phyloP scores from a whole-genome alignment of 2,797 vertebrate species.

The Anas bernieri region DNA sequence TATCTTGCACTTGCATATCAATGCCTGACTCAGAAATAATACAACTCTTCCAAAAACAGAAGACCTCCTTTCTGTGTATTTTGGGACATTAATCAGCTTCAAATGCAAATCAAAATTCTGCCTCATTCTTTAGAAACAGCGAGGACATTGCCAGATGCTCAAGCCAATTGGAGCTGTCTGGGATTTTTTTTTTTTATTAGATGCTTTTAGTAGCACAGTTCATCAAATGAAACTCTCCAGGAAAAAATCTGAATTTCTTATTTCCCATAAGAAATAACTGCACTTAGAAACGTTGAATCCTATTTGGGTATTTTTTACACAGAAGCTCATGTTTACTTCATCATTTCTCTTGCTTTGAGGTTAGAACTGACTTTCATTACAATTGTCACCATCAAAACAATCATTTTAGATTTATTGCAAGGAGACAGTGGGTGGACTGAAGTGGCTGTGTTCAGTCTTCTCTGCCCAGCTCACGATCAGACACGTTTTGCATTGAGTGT shows the following conservation, averaged over 20 bases:
- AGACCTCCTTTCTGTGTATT: constrained; percentile 66
- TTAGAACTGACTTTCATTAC: neutral
- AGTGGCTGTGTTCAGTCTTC: neutral
- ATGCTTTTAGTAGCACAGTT: neutral
- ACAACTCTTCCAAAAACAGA: constrained; percentile 64
- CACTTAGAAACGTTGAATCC: neutral
- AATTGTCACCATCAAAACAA: neutral
- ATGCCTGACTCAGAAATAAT: constrained; percentile 59
- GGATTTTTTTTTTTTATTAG: constrained; percentile 39
- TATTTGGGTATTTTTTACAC: neutral
- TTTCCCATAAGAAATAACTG: constrained; percentile 11
- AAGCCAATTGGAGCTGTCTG: constrained; percentile 48
- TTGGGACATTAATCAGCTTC: constrained; percentile 65
- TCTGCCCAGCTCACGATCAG: neutral
- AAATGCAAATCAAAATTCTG: constrained; percentile 28
- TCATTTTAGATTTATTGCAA: neutral
- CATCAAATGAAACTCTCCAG: constrained; percentile 43
- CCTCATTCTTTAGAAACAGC: constrained; percentile 52
- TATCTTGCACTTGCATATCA: constrained; percentile 15
- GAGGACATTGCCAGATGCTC: constrained; percentile 44
- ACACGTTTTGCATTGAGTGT: neutral
- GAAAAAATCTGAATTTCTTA: constrained; percentile 27
- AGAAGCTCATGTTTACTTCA: neutral
- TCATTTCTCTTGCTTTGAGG: neutral
- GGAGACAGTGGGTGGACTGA: neutral